A percentile compares a stretch with the other conserved stretches of the same genome.
These are phyloP conservation scores for Toxotes chatareus DNA, from an alignment of 2,113 vertebrate genomes.

Conservation along the genomic window DNA sequence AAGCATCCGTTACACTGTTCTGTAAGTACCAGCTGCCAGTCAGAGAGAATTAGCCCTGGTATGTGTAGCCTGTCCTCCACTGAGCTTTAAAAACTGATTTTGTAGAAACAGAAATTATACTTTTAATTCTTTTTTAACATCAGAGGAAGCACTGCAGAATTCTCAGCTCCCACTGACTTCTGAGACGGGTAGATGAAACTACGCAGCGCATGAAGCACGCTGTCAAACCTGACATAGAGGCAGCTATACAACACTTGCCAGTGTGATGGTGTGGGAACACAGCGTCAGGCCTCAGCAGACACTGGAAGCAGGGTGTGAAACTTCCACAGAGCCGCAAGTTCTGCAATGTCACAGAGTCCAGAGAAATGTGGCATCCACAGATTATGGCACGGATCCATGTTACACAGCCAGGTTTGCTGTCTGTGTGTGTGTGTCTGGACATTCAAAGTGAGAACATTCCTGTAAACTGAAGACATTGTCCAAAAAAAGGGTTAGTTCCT, in stretches of 20 bases:
- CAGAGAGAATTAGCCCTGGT: slow-evolving; percentile 22
- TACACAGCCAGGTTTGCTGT: slow-evolving; percentile 22
- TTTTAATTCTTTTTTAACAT: neutral
- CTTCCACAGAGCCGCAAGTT: slow-evolving; percentile 23
- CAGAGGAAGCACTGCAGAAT: neutral
- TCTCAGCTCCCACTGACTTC: neutral
- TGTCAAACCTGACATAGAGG: neutral
- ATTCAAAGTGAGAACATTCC: neutral
- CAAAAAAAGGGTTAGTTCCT: no score
- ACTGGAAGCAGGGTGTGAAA: slow-evolving; percentile 61
- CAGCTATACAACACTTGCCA: slow-evolving; percentile 6
- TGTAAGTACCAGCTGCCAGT: slow-evolving; percentile 22
- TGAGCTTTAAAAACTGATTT: neutral
- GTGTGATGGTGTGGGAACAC: slow-evolving; percentile 27
- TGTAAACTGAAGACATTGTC: neutral
- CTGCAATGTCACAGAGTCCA: slow-evolving; percentile 71
- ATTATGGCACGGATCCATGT: slow-evolving; percentile 70
- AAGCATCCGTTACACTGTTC: neutral
- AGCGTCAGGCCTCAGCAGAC: slow-evolving; percentile 33
- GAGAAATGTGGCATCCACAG: slow-evolving; percentile 77
- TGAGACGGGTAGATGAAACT: slow-evolving; percentile 15
- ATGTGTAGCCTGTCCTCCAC: neutral
- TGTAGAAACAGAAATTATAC: neutral
- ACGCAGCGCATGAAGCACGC: neutral
- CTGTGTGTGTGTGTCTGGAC: neutral